Evolutionary conservation across 2,113 vertebrate species (phyloP), one percentile per base, ranked within the genome.

Genomic region (Madoqua kirkii): DNA sequence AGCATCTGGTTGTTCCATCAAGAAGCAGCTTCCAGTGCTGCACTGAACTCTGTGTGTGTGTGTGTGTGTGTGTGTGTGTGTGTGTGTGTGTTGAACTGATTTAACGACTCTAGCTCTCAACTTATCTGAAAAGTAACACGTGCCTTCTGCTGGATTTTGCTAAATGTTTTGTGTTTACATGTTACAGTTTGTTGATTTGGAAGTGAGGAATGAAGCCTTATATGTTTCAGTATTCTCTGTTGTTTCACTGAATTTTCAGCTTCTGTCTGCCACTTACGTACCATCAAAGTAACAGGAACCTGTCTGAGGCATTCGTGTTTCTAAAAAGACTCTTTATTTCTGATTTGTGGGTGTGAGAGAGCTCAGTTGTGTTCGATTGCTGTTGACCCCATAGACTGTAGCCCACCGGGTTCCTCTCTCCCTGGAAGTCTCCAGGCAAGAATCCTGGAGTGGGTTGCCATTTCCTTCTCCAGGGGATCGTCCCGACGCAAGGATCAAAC

Each of bases 401-500:
- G 64, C n/a, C 19, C 9, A 3, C 19, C 9, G 15, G n/a, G 64
- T 19, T 71, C 17, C n/a, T 71, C n/a, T 71, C n/a, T 71, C 64
- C n/a, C 3, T 71, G n/a, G n/a, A 21, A 71, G 21, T 71, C 19
- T 19, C 10, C 19, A 71, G 64, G 64, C 8, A 36, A 21, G n/a
- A 67, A 21, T 71, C 12, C 19, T 12, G 19, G 67, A 71, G 19
- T 6, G 17, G 67, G n/a, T 71, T 71, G 19, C 19, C 60, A 3
- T 62, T 33, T 62, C 60, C 60, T 62, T 6, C 60, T 62, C 60
- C 14, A 62, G n/a, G n/a, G 9, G 9, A 19, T 71, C 4, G 0
- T 36, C n/a, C n/a, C 0, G 2, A 21, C 17, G 9, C n/a, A 36
- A 36, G 17, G n/a, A 36, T 71, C 0, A 0, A 36, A 71, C 64